Base-by-base conservation (phyloP, 2,797 vertebrate genomes). In the Gallirallus australis region DNA sequence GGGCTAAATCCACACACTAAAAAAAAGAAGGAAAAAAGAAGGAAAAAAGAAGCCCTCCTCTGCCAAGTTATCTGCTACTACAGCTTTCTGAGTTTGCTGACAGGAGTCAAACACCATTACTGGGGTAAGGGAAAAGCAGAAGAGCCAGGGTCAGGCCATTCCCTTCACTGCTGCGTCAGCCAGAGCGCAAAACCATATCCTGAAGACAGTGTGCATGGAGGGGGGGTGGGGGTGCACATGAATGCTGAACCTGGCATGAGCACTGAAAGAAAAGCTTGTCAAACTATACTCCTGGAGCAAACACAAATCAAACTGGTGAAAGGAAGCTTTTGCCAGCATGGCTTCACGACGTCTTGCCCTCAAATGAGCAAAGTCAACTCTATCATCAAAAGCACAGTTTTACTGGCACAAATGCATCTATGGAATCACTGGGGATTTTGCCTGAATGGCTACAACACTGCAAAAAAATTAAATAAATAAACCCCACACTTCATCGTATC, bases 361-460 rank as follows among this genome's bases (percentile, higher is more conserved):
- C 88, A 92, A 94, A 93, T 95, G 81, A 96, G 89, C 71, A 96
- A 91, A 96, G 92, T 89, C 82, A 93, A 84, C 94, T 86, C 37
- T 96, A 96, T 96, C 93, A 95, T 96, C 96, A 97, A 97, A 97
- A 97, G 94, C 72, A 0, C 94, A 95, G 96, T 96, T 97, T 92
- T 95, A 83, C 93, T 86, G 91, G 93, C 92, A 83, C 94, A 95
- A 96, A 91, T 94, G 84, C 94, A 91, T 91, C 91, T 82, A 65
- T 0, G 0, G 84, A 80, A 89, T 95, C 96, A 86, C 72, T n/a
- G 50, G 93, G 94, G 94, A 96, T 92, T 93, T 89, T 94, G 92
- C 84, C 84, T 85, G 71, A 95, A 89, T 71, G 65, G 82, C 86
- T 85, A 96, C 53, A 85, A 61, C 5, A 5, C 30, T 42, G 28